Evolutionary conservation across 2,888 invertebrate species (phyloP).

Genomic region (Bruchidius siliquastri): DNA sequence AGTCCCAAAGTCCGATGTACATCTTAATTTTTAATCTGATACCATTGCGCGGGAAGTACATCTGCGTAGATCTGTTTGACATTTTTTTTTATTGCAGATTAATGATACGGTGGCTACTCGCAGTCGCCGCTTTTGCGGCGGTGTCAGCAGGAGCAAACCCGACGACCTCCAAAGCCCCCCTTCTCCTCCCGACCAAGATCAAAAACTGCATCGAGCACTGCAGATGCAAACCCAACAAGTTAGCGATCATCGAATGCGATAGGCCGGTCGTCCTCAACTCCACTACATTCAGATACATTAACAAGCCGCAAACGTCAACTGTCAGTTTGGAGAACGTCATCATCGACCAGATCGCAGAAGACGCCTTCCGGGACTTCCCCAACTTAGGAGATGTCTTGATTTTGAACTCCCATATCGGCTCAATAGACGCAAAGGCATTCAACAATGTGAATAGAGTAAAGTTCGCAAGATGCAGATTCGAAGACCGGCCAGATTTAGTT

Average conservation of each 20-base stretch:
- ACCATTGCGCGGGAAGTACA: not conserved
- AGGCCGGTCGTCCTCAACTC: constrained; percentile 28
- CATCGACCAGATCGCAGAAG: constrained; percentile 60
- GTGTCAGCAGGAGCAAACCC: constrained; percentile 12
- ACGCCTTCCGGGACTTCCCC: constrained; percentile 64
- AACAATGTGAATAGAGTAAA: constrained; percentile 56
- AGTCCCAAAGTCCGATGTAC: too few species aligned
- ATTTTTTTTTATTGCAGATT: constrained; percentile 20
- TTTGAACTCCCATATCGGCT: constrained; percentile 62
- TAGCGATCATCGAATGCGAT: constrained; percentile 29
- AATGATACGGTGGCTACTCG: constrained; percentile 20
- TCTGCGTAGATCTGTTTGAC: not conserved
- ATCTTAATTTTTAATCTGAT: too few species aligned
- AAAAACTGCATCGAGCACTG: constrained; percentile 29
- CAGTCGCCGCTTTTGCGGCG: constrained; percentile 24
- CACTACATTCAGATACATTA: constrained; percentile 23
- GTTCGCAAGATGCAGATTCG: constrained; percentile 33
- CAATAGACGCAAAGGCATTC: constrained; percentile 67
- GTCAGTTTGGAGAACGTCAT: constrained; percentile 41
- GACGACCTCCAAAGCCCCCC: not conserved
- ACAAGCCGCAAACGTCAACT: constrained; percentile 23
- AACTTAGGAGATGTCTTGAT: constrained; percentile 66
- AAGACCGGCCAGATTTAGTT: constrained; percentile 27
- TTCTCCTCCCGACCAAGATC: constrained; percentile 6
- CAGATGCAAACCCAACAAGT: constrained; percentile 26